phyloP scores from a whole-genome alignment of 1,140 invertebrate species.

The Stegodyphus mimosarum region DNA sequence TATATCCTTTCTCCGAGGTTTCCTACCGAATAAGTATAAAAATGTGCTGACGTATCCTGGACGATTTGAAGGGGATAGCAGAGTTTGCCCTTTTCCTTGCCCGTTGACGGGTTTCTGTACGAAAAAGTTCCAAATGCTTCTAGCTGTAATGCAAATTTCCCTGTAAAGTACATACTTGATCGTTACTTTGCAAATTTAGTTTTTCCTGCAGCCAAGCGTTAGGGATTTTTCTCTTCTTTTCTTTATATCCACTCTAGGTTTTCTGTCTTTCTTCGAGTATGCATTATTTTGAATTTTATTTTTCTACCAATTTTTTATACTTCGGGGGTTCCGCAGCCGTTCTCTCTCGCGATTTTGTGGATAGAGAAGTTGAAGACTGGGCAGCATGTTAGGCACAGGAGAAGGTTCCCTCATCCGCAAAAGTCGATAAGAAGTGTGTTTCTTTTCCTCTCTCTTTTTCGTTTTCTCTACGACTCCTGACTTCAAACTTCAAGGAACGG shows the following conservation, averaged over 20 bases:
- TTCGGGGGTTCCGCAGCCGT: too few relatives aligned
- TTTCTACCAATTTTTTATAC: not conserved
- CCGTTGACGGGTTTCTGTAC: slow-evolving; percentile 14
- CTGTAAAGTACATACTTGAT: slow-evolving; percentile 43
- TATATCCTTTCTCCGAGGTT: slow-evolving; percentile 35
- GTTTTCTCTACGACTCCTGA: not conserved
- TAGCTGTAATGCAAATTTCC: slow-evolving; percentile 31
- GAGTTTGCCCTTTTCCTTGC: not conserved
- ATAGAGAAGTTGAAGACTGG: slow-evolving; percentile 30
- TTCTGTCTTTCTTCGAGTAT: slow-evolving; percentile 15
- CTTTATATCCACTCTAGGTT: slow-evolving; percentile 2
- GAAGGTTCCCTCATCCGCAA: slow-evolving; percentile 17
- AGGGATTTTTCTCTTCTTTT: slow-evolving; percentile 26
- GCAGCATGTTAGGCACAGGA: slow-evolving; percentile 23
- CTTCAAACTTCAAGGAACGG: not conserved
- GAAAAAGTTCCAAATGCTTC: slow-evolving; percentile 23
- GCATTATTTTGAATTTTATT: slow-evolving; percentile 39
- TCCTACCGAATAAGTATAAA: slow-evolving; percentile 26
- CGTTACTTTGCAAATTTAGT: slow-evolving; percentile 53
- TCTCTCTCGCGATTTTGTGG: slow-evolving; percentile 33
- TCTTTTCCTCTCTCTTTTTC: not conserved
- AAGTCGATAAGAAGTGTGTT: slow-evolving; percentile 26
- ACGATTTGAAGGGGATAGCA: slow-evolving; percentile 28
- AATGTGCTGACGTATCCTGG: slow-evolving; percentile 34
- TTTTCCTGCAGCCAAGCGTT: slow-evolving; percentile 32